Conservation (phyloP, 2,888 invertebrate genomes). For the Timandra comae region DNA sequence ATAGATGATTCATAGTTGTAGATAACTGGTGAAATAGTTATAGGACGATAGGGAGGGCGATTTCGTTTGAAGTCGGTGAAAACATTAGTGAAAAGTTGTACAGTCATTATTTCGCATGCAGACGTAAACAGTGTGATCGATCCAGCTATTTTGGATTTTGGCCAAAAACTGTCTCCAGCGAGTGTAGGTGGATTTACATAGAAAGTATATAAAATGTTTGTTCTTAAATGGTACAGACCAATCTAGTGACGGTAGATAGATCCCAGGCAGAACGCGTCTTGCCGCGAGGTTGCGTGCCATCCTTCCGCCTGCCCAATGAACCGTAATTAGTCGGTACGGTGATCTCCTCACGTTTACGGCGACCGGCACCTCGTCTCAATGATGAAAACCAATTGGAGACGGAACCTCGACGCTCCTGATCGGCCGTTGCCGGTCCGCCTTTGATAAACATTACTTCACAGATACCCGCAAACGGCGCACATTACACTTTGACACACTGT, state of each 20-base stretch:
- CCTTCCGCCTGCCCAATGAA: conserved; percentile 70
- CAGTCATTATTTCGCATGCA: conserved; percentile 50
- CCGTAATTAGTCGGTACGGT: conserved; percentile 65
- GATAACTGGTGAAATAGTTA: too few relatives aligned
- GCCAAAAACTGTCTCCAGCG: conserved; percentile 63
- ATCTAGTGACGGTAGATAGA: conserved; percentile 72
- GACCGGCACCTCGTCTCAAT: conserved; percentile 78
- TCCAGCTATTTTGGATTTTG: conserved; percentile 61
- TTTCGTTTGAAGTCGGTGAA: not conserved
- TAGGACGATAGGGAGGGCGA: too few relatives aligned
- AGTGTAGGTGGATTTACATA: conserved; percentile 25
- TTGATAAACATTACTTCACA: conserved; percentile 74
- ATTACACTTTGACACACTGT: conserved; percentile 52
- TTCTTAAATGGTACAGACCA: conserved; percentile 68
- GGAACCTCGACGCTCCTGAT: conserved; percentile 81
- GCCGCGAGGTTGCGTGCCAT: conserved; percentile 60
- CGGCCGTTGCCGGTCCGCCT: conserved; percentile 61
- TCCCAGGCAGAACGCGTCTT: conserved; percentile 79
- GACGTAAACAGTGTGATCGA: conserved; percentile 58
- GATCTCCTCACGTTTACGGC: conserved; percentile 63
- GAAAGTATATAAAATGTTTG: conserved; percentile 21
- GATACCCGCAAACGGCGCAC: conserved; percentile 52
- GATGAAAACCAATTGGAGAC: conserved; percentile 90
- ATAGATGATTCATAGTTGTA: too few relatives aligned
- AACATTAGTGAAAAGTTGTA: conserved; percentile 32